phyloP scores from a whole-genome alignment of 2,113 vertebrate genomes.

The Phyllostomus hastatus region DNA sequence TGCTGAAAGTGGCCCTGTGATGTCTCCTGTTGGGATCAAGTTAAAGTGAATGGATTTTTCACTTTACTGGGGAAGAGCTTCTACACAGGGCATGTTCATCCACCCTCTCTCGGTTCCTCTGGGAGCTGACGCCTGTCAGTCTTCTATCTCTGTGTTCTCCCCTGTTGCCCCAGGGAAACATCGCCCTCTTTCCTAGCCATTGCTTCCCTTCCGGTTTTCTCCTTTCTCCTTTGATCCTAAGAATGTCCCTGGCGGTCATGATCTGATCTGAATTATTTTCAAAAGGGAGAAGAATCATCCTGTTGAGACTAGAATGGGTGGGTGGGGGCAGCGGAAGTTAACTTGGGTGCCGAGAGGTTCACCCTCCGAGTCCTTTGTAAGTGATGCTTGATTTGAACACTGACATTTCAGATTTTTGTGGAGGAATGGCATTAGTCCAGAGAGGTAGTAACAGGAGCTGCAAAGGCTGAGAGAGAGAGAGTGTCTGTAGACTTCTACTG shows the following conservation, averaged over 20 bases:
- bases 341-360: background rate
- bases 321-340: background rate
- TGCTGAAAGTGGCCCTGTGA: conserved; percentile 24
- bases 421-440: background rate
- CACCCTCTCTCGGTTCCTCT: background rate
- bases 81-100: conserved; percentile 16
- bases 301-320: background rate
- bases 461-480: background rate
- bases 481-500: background rate
- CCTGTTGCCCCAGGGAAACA: background rate
- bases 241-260: background rate
- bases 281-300: background rate
- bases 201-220: background rate
- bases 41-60: conserved; percentile 55
- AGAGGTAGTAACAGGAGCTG: background rate
- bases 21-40: conserved; percentile 39
- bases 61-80: conserved; percentile 37
- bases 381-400: background rate
- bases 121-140: background rate
- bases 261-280: background rate
- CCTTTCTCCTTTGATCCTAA: background rate
- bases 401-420: background rate
- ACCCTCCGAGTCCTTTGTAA: background rate
- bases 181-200: background rate
- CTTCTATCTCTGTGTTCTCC: background rate